A percentile compares a stretch with the other conserved stretches of the same genome.
These are phyloP conservation scores for Microcebus jonahi DNA, from an alignment of 2,113 vertebrate genomes.

Conservation along the genomic window DNA sequence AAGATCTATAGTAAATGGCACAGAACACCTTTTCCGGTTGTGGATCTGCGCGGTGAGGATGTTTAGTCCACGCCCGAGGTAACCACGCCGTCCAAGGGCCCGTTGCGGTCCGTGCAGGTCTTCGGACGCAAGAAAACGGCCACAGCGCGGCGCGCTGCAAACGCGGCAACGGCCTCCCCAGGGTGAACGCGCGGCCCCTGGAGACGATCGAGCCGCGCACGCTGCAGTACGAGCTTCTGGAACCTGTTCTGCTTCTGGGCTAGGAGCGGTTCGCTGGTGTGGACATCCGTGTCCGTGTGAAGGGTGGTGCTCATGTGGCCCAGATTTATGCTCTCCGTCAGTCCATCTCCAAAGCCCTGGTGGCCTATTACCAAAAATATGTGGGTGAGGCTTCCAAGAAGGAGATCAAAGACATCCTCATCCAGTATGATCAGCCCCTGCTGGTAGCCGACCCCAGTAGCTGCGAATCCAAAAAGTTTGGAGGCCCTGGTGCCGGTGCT, in stretches of 20 bases:
- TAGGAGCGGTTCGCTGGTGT: constrained; percentile 98
- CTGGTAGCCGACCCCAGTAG: constrained; percentile 97
- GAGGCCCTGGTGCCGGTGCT: constrained; percentile 97
- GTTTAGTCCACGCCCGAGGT: rapidly evolving
- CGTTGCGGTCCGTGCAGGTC: constrained; percentile 97
- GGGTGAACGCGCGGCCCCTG: constrained; percentile 97
- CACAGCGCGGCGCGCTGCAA: constrained; percentile 98
- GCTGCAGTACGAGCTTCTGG: constrained; percentile 97
- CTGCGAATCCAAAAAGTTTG: constrained; percentile 99
- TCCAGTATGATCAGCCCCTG: constrained; percentile 98
- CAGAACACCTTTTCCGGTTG: constrained; percentile 65
- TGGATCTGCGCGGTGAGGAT: not conserved
- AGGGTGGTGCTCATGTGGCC: constrained; percentile 97
- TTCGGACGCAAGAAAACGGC: constrained; percentile 99
- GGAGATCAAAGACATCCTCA: constrained; percentile 99
- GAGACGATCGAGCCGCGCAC: constrained; percentile 98
- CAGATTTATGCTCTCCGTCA: constrained; percentile 98
- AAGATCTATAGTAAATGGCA: not conserved
- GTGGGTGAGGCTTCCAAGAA: constrained; percentile 99
- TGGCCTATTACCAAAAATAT: constrained; percentile 99
- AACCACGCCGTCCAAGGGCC: constrained; percentile 95
- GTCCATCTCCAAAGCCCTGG: constrained; percentile 97
- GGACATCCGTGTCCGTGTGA: constrained; percentile 98
- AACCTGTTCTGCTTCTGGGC: constrained; percentile 95
- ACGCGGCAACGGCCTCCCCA: constrained; percentile 98